Percentiles rank a stretch among this genome's conserved stretches.
phyloP scores from a whole-genome alignment of 1,140 invertebrate genomes.

The Hylaeus volcanicus region DNA sequence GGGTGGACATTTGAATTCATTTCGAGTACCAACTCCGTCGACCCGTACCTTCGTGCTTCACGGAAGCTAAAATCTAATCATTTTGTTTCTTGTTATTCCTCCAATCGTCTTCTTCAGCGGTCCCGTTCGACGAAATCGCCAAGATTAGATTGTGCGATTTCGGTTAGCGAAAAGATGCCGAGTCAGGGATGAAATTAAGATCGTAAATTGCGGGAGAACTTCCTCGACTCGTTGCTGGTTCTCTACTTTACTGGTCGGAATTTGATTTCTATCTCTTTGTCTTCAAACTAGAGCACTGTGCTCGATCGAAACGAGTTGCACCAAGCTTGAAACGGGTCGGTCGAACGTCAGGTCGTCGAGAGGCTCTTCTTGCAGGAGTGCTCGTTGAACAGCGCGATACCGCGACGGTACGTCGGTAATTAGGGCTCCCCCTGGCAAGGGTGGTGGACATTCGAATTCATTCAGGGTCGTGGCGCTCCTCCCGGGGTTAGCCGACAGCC shows the following conservation, averaged over 20 bases:
- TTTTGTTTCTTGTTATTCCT: slow-evolving; percentile 4
- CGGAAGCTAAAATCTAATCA: slow-evolving; percentile 12
- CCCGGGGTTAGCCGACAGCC: slow-evolving; percentile 43
- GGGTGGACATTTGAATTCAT: slow-evolving; percentile 72
- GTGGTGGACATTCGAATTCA: slow-evolving; percentile 73
- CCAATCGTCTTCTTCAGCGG: not conserved
- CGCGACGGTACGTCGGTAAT: slow-evolving; percentile 48
- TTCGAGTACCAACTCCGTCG: slow-evolving; percentile 40
- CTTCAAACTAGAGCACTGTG: no score
- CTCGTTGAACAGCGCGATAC: slow-evolving; percentile 12
- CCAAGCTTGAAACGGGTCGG: not conserved
- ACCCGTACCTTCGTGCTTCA: slow-evolving; percentile 44
- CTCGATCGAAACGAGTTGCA: no score
- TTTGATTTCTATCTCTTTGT: slow-evolving; percentile 1
- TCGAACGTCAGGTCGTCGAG: not conserved
- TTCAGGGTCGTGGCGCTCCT: slow-evolving; percentile 65
- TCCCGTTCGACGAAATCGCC: not conserved
- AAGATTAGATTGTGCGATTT: not conserved
- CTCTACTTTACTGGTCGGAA: no score
- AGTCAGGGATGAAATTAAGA: not conserved
- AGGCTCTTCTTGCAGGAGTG: slow-evolving; percentile 20
- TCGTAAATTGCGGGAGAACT: slow-evolving; percentile 21
- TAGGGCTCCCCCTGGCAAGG: slow-evolving; percentile 36
- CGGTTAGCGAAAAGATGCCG: not conserved
- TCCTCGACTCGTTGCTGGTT: slow-evolving; percentile 33